Conservation (phyloP, 2,888 invertebrate genomes). For the Anorthoa munda region DNA sequence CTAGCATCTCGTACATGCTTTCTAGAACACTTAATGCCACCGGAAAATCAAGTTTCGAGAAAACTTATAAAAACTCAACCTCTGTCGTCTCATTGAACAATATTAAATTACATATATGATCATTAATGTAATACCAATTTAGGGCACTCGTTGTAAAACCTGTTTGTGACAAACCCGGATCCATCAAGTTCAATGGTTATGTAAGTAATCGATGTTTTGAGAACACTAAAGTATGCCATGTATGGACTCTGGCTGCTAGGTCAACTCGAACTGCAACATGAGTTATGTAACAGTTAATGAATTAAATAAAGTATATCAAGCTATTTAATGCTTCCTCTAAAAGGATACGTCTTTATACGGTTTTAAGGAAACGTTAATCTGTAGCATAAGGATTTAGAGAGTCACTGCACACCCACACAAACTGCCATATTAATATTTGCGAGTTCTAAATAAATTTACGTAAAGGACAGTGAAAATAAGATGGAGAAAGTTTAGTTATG, state of each 20-base stretch:
- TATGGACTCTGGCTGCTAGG: constrained; percentile 48
- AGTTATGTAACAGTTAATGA: constrained; percentile 42
- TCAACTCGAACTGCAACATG: constrained; percentile 33
- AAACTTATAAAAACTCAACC: constrained; percentile 28
- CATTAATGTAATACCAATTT: constrained; percentile 47
- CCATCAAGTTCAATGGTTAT: constrained; percentile 55
- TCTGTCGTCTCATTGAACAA: constrained; percentile 30
- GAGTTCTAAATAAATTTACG: constrained; percentile 63
- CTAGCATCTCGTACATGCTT: constrained; percentile 45
- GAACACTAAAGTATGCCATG: constrained; percentile 52
- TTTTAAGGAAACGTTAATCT: constrained; percentile 5
- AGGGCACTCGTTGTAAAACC: constrained; percentile 43
- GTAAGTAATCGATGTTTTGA: constrained; percentile 57
- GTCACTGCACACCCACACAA: constrained; percentile 25
- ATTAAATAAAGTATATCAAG: constrained; percentile 20
- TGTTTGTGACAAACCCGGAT: constrained; percentile 52
- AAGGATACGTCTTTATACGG: constrained; percentile 11
- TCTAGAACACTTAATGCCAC: constrained; percentile 46
- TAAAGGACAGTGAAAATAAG: constrained; percentile 72
- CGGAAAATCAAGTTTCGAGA: constrained; percentile 46
- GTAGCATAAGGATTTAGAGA: constrained; percentile 24
- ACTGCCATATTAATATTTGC: constrained; percentile 19
- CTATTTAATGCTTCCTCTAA: neutral
- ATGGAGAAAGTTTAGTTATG: constrained; percentile 78
- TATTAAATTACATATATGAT: constrained; percentile 22